phyloP scores from a whole-genome alignment of 1,140 invertebrate species.

The Oscheius sp. region DNA sequence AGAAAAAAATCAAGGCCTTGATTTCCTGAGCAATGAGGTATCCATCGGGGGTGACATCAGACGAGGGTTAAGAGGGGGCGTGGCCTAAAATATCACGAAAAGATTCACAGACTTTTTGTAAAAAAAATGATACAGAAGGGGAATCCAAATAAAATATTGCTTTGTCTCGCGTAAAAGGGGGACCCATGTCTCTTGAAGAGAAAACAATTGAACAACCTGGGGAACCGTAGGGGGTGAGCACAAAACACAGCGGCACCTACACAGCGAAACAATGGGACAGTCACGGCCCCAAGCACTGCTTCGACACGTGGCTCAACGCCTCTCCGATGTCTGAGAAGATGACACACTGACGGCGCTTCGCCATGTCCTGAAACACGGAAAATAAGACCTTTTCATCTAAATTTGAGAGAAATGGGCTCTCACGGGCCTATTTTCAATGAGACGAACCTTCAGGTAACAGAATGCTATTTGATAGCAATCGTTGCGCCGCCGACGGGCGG shows the following conservation, averaged over 20 bases:
- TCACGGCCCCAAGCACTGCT: too few relatives aligned
- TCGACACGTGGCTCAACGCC: slow-evolving; percentile 8
- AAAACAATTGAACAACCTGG: slow-evolving; percentile 11
- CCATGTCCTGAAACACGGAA: slow-evolving; percentile 48
- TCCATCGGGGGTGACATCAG: background rate
- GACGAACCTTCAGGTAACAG: slow-evolving; percentile 50
- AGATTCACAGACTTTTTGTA: too few relatives aligned
- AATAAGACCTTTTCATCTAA: background rate
- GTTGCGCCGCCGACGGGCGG: slow-evolving; percentile 46
- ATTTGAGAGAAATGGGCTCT: slow-evolving; percentile 1
- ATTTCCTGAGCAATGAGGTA: slow-evolving; percentile 8
- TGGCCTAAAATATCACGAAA: too few relatives aligned
- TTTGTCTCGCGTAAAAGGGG: too few relatives aligned
- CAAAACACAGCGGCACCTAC: background rate
- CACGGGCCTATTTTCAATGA: background rate
- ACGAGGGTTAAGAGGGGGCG: background rate
- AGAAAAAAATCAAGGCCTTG: background rate
- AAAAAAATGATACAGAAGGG: background rate
- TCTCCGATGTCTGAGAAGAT: slow-evolving; percentile 50
- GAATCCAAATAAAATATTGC: background rate
- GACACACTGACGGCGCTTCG: slow-evolving; percentile 53
- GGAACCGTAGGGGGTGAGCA: background rate
- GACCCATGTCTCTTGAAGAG: slow-evolving; percentile 3
- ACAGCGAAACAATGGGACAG: background rate
- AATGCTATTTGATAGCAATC: slow-evolving; percentile 58